Conservation (phyloP, 2,113 vertebrate genomes). For the Ophiodon elongatus region DNA sequence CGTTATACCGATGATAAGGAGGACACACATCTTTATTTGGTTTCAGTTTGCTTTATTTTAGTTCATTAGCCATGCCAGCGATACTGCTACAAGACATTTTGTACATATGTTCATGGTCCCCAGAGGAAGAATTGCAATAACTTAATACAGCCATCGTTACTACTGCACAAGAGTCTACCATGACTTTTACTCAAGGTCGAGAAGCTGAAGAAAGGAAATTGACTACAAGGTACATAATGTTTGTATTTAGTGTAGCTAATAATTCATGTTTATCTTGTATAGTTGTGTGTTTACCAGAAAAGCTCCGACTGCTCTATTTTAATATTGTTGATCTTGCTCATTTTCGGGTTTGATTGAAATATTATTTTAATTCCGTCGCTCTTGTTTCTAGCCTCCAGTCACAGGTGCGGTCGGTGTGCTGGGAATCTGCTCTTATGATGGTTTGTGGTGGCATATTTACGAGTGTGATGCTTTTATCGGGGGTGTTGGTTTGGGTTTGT, state of each 20-base stretch:
- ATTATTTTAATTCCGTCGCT: background rate
- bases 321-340: background rate
- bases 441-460: slow-evolving; percentile 5
- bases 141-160: background rate
- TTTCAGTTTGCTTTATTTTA: background rate
- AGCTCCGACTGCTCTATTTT: slow-evolving; percentile 16
- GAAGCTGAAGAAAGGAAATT: background rate
- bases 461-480: slow-evolving; percentile 9
- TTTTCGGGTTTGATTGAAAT: background rate
- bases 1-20: background rate
- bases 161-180: background rate
- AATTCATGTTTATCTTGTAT: background rate
- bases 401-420: background rate
- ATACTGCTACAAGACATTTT: too few species aligned
- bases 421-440: slow-evolving; percentile 17
- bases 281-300: too few species aligned
- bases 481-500: slow-evolving; percentile 9
- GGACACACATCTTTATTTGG: background rate
- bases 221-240: background rate
- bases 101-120: background rate
- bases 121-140: background rate
- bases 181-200: background rate
- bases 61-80: too few species aligned
- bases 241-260: background rate
- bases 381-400: background rate